phyloP scores from a whole-genome alignment of 2,113 vertebrate genomes.

The Solea solea region DNA sequence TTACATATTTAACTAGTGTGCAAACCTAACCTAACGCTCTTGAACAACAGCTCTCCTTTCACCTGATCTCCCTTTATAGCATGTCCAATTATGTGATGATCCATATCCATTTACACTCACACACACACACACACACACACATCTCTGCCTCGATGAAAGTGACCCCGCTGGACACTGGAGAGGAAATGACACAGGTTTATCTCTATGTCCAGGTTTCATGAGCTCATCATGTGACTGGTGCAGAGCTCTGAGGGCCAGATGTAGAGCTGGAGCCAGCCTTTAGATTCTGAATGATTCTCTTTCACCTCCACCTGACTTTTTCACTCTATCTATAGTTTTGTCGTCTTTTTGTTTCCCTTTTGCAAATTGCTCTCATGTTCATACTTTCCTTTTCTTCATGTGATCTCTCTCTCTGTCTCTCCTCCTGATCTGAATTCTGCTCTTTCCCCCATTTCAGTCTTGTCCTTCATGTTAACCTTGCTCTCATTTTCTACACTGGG shows the following conservation, averaged over 20 bases:
- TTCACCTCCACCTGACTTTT: conserved; percentile 2
- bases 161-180: background rate
- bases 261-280: background rate
- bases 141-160: conserved; percentile 11
- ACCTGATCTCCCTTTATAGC: conserved; percentile 10
- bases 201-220: conserved; percentile 35
- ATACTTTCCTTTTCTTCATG: background rate
- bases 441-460: conserved; percentile 40
- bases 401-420: conserved; percentile 27
- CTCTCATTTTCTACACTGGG: conserved; percentile 48
- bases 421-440: conserved; percentile 63
- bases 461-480: conserved; percentile 69
- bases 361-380: background rate
- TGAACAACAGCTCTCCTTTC: conserved; percentile 16
- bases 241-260: conserved; percentile 43
- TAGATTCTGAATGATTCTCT: conserved; percentile 58
- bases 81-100: conserved; percentile 50
- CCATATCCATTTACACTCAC: conserved; percentile 34
- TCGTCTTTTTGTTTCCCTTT: background rate
- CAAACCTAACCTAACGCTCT: conserved; percentile 42
- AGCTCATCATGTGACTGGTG: conserved; percentile 31
- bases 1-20: conserved; percentile 58
- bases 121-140: conserved; percentile 30
- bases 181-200: conserved; percentile 13
- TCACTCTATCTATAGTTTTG: background rate